These are phyloP conservation scores for Stictonetta naevosa DNA, from an alignment of 2,113 vertebrate genomes.

Conservation along the genomic window DNA sequence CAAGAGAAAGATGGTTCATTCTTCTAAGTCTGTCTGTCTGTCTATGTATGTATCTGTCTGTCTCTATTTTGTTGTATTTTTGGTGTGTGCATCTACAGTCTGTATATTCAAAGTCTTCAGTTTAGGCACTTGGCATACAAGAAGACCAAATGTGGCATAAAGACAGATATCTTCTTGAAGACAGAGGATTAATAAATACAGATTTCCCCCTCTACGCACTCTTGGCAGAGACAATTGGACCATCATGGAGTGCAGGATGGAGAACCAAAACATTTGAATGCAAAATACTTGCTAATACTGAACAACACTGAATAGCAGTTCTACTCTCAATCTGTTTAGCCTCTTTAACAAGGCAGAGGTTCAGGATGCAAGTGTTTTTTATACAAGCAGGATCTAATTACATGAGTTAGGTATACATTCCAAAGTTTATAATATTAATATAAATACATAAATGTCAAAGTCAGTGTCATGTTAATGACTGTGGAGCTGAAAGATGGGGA, in stretches of 20 bases:
- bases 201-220: background rate
- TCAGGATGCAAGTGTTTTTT: background rate
- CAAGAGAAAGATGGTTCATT: background rate
- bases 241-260: background rate
- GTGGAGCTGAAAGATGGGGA: background rate
- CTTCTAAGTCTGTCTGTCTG: background rate
- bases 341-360: background rate
- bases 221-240: background rate
- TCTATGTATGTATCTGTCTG: rapidly evolving
- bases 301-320: background rate
- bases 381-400: background rate
- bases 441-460: background rate
- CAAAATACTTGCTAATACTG: background rate
- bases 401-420: background rate
- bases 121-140: background rate
- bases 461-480: background rate
- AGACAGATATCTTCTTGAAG: background rate
- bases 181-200: background rate
- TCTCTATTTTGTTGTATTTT: background rate
- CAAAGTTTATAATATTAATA: background rate
- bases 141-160: background rate
- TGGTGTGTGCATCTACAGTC: background rate
- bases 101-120: background rate
- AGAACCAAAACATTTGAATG: background rate
- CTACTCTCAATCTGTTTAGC: background rate